Percentiles rank a stretch among this genome's conserved stretches.
Evolutionary conservation across 2,888 invertebrate genomes (phyloP).

Genomic region (Lasioglossum leucozonium): DNA sequence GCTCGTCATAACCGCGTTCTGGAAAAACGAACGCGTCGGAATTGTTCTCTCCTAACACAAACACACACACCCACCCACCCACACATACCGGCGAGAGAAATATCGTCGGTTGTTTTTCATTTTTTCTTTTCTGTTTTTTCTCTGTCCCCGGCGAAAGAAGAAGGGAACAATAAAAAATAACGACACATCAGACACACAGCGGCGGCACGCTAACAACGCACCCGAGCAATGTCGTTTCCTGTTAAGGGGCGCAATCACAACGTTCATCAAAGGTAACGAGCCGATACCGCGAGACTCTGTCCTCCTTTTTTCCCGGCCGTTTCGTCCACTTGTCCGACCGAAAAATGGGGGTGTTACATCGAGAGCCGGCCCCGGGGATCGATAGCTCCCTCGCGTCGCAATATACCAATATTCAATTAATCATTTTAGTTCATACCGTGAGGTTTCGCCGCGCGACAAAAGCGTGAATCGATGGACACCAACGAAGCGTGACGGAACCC

Average conservation of each 20-base stretch:
- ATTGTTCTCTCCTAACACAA: background rate
- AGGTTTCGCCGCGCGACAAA: constrained; percentile 70
- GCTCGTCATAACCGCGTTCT: background rate
- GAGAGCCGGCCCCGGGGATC: constrained; percentile 57
- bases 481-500: constrained; percentile 66
- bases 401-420: constrained; percentile 74
- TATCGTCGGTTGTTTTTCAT: background rate
- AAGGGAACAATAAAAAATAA: constrained; percentile 1
- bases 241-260: constrained; percentile 13
- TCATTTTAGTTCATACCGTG: constrained; percentile 72
- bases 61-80: no score
- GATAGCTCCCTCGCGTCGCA: constrained; percentile 57
- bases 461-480: constrained; percentile 73
- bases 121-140: background rate
- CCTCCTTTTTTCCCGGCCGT: background rate
- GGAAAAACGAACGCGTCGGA: background rate
- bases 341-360: constrained; percentile 70
- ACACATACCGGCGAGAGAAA: background rate
- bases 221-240: background rate
- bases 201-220: constrained; percentile 1
- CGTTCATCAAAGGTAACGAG: constrained; percentile 25
- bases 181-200: background rate
- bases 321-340: constrained; percentile 57
- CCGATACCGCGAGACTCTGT: background rate
- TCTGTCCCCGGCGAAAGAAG: background rate